Percentiles rank a stretch among this genome's conserved stretches.
phyloP scores from a whole-genome alignment of 2,113 vertebrate genomes.

The Oryzias curvinotus region DNA sequence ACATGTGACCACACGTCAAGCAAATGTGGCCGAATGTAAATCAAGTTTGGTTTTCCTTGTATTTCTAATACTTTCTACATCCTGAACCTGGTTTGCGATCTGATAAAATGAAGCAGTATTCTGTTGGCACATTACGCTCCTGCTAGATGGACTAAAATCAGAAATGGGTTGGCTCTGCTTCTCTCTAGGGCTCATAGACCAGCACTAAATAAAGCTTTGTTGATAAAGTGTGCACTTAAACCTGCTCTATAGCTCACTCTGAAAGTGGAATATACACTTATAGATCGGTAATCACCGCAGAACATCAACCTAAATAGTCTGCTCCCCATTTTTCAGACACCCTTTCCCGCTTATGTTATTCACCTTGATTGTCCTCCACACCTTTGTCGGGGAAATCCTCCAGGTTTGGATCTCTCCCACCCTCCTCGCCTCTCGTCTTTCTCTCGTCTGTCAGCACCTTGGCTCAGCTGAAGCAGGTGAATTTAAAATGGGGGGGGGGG shows the following conservation, averaged over 20 bases:
- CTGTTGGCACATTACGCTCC: conserved; percentile 18
- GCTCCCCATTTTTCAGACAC: conserved; percentile 37
- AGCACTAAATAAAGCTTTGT: conserved; percentile 30
- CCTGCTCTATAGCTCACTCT: conserved; percentile 24
- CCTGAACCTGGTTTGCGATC: conserved; percentile 1
- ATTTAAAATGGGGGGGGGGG: conserved; percentile 62
- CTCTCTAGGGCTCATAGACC: conserved; percentile 18
- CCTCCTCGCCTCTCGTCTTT: conserved; percentile 22
- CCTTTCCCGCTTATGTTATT: neutral
- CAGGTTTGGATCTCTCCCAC: conserved; percentile 63
- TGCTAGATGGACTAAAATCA: conserved; percentile 38
- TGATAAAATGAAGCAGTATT: conserved; percentile 22
- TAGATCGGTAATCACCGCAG: conserved; percentile 18
- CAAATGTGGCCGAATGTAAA: conserved; percentile 42
- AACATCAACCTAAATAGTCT: conserved; percentile 46
- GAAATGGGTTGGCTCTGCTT: conserved; percentile 2
- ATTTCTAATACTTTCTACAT: neutral
- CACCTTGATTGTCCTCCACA: conserved; percentile 49
- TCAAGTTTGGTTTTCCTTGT: neutral
- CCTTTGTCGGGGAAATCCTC: conserved; percentile 62
- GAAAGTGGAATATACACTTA: conserved; percentile 18
- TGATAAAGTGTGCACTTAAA: conserved; percentile 48
- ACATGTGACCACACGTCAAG: conserved; percentile 23
- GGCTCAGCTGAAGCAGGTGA: conserved; percentile 61
- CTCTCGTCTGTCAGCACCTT: conserved; percentile 59